phyloP scores from a whole-genome alignment of 2,888 invertebrate species.

The Catocala fraxini region DNA sequence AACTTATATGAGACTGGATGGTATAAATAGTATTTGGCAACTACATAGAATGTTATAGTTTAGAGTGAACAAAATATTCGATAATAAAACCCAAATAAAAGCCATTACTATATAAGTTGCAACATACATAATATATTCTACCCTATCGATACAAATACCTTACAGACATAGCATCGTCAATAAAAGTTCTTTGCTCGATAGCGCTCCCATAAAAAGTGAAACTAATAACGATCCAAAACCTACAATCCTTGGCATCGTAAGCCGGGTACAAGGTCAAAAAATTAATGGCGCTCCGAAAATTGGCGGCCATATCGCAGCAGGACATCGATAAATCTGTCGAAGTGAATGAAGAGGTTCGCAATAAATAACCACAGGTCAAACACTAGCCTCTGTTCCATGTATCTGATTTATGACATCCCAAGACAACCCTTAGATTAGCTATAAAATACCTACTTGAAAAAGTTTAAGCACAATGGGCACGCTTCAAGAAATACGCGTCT shows the following conservation, averaged over 20 bases:
- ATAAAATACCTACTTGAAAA: conserved; percentile 32
- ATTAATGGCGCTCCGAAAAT: conserved; percentile 13
- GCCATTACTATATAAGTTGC: no score
- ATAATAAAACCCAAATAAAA: no score
- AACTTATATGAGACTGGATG: no score
- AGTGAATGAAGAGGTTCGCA: conserved; percentile 20
- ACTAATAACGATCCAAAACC: neutral
- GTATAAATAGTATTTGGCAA: no score
- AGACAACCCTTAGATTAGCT: conserved; percentile 29
- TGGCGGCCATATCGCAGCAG: conserved; percentile 11
- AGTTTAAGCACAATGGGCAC: conserved; percentile 17
- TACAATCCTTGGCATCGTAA: neutral
- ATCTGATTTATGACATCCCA: conserved; percentile 41
- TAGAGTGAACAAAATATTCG: no score
- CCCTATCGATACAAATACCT: no score
- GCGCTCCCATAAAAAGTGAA: neutral
- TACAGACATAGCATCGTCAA: no score
- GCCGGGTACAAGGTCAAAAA: conserved; percentile 5
- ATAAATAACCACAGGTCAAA: conserved; percentile 44
- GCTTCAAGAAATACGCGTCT: conserved; percentile 17
- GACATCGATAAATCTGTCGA: conserved; percentile 41
- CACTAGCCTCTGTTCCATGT: conserved; percentile 27
- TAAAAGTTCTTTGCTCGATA: no score
- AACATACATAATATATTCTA: no score
- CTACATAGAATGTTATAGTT: no score